Base-by-base conservation (phyloP, 1,140 invertebrate genomes). In the Drosophila bocqueti region DNA sequence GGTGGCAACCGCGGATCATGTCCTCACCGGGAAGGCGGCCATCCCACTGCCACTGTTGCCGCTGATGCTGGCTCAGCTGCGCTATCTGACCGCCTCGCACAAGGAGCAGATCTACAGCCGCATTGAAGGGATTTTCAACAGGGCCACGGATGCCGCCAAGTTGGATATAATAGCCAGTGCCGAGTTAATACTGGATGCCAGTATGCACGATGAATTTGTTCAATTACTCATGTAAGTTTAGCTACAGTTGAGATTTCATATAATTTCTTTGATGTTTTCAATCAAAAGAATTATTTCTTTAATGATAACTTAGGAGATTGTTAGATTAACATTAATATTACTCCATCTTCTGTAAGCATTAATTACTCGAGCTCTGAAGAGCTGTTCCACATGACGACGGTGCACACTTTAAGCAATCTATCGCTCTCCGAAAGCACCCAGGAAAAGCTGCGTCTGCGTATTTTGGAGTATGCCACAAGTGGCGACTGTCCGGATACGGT, bases 141-240 rank as follows among this genome's bases (percentile, higher is more conserved):
- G 63, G 29, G 81, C 83, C 4, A 67, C 68, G 10, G 68, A 79
- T 18, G 36, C 64, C 0, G 61, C 85, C 4, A 84, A 78, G 40
- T 55, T 81, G 73, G 85, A 92, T 61, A 92, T 93, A 5, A 92
- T 93, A 3, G 61, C 68, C 5, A 83, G 66, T 66, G 83, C 87
- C 0, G 91, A 92, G 55, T 74, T 91, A 26, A 62, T 93, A 15
- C 59, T 93, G 11, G 89, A 92, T 45, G 62, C 78, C 36, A 87
- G 68, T 29, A 90, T 85, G 63, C 92, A 93, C 47, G 86, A 93
- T 54, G 91, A 82, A 7, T 93, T 93, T 75, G 89, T 91, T 1
- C 55, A 91, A 11, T 29, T 92, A 29, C 75, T 93, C 4, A 77
- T 79, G 92, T 93, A 38, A 74, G 85, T 77, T 18, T 13, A 29